Base-by-base conservation (phyloP, 1,140 invertebrate species). In the Neodiprion lecontei region DNA sequence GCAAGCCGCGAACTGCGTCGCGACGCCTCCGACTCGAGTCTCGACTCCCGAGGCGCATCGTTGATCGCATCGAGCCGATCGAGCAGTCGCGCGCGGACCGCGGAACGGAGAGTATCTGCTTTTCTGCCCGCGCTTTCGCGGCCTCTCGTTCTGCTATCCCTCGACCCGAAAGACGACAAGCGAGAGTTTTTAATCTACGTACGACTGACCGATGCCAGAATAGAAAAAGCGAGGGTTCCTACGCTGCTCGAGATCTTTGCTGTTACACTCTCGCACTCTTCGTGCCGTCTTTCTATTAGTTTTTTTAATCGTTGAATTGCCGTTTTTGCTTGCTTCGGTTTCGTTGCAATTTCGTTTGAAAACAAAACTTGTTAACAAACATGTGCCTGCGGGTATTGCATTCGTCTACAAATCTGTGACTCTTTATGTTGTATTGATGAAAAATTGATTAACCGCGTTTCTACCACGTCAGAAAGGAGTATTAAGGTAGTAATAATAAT, bases 31-130 rank as follows among this genome's bases (percentile, higher is more conserved):
- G 11, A 61, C 53, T 61, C 53, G 53, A 12, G 53, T 61, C 4
- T 5, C 1, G 28, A 40, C 28, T 40, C 28, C 17, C 53, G 53
- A 17, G 11, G 11, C 53, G 11, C 11, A 14, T 61, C 53, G n/a
- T 61, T 12, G 11, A 17, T 61, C 53, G 53, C 53, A 17, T 61
- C n/a, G 53, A 12, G 53, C 53, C 11, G 53, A 17, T 75, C 49
- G 68, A 74, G 81, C 83, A 86, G 85, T 86, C 81, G 84, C 84
- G 82, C 84, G 83, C 82, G 79, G 84, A 80, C 84, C 81, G 81
- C 81, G 79, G 81, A 81, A 78, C 78, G 77, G 84, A 75, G 84
- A 82, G 78, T 75, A 84, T 82, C 79, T 65, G 73, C 11, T 9
- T 14, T 14, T 17, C 17, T 65, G 17, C 7, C 12, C 12, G 17